phyloP scores from a whole-genome alignment of 2,113 vertebrate species.

The Gila orcuttii region DNA sequence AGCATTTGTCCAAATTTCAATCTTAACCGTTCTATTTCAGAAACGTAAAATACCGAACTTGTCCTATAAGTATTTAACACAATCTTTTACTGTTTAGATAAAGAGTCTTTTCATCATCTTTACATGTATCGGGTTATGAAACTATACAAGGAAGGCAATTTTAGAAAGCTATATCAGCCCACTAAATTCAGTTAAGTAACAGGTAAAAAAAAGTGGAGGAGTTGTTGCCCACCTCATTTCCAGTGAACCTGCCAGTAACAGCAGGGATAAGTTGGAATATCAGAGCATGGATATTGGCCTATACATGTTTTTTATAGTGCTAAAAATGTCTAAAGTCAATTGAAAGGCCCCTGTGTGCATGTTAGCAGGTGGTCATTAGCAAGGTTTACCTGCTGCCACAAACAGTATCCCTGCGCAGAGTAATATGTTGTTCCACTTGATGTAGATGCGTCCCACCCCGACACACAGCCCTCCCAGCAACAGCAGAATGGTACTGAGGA shows the following conservation, averaged over 20 bases:
- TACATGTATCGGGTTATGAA: background rate
- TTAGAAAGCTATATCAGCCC: background rate
- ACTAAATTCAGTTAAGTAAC: constrained; percentile 12
- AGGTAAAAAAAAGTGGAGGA: background rate
- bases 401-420: constrained; percentile 97
- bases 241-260: background rate
- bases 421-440: constrained; percentile 92
- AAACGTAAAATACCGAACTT: no score
- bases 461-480: constrained; percentile 93
- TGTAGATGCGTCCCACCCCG: constrained; percentile 89
- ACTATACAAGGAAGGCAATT: background rate
- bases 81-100: background rate
- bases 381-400: constrained; percentile 90
- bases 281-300: background rate
- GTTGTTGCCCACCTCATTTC: constrained; percentile 9
- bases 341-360: background rate
- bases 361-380: background rate
- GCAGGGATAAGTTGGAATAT: constrained; percentile 2
- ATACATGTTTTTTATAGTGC: no score
- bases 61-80: background rate
- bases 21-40: no score
- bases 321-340: background rate
- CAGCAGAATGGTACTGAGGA: constrained; percentile 91
- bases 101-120: background rate
- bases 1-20: no score